Evolutionary conservation across 1,140 invertebrate genomes (phyloP), one percentile per base, ranked within the genome.

Genomic region (Lanistes nyassanus): DNA sequence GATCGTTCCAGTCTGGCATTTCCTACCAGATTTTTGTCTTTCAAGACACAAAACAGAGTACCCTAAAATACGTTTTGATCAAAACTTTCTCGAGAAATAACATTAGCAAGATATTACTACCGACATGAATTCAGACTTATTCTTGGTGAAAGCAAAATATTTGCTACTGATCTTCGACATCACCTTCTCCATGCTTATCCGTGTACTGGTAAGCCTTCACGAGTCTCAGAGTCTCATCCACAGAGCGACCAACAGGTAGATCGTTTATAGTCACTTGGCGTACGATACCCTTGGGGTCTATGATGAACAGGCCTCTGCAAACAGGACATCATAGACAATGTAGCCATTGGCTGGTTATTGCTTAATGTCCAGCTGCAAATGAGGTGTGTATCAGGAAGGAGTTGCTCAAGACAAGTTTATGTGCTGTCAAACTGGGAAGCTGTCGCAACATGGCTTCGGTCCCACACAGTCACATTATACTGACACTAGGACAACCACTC

Each of bases 161-260:
- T 16, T 47, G 42, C 2, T 3, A 47, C 19, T 13, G 2, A 47
- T 47, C 42, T 47, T 13, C 19, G 42, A 47, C 42, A 77, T 66
- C 58, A 85, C 83, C 94, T 93, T 98, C 96, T 74, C 97, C 97
- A 86, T 98, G 94, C 87, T 97, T 93, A 78, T 98, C 97, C 64
- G 95, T 93, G 91, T 96, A 98, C 86, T 97, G 95, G 87, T 98
- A 95, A 56, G 97, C 97, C 87, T 97, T 95, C 36, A 98, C 93
- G 19, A 98, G 90, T 76, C 97, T 91, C 19, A 98, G 85, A 1
- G 94, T 94, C 89, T 98, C 97, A 80, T 98, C 96, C 2, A 98
- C 96, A 58, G 94, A 96, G 76, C 97, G 92, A 3, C 97, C 97
- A 26, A 99, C 95, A 0, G 96, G 96, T 80, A 98, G 90, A 91